Evolutionary conservation across 2,888 invertebrate species (phyloP), one percentile per base, ranked within the genome.

Genomic region (Lumbricus terrestris): DNA sequence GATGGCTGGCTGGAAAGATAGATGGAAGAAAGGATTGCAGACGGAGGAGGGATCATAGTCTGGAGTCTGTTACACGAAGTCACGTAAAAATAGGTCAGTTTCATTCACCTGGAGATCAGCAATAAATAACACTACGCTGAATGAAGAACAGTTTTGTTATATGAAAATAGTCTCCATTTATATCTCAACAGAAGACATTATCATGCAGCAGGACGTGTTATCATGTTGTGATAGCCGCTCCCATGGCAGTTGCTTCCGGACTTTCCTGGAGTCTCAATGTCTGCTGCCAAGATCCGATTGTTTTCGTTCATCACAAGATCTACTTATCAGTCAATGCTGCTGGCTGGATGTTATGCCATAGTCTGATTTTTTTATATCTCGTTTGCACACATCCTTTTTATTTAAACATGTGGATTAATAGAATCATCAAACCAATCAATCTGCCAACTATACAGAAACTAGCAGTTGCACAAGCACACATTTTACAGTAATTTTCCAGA

Each of bases 11-110:
- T n/a, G 69, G 69, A n/a, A 69, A n/a, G 69, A 69, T 69, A 69
- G 69, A n/a, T 29, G 54, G 54, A 54, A 29, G 29, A 29, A n/a
- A n/a, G n/a, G n/a, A n/a, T n/a, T n/a, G n/a, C n/a, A n/a, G n/a
- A 54, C 4, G 54, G 54, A 54, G 1, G 54, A 29, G 1, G 54
- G 54, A 54, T 54, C 23, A 23, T 4, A 1, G 29, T 16, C 0
- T n/a, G 69, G 69, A 69, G 29, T 69, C n/a, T 69, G 69, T 69
- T 69, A n/a, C 69, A 69, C 2, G n/a, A 69, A 69, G 69, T n/a
- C 69, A n/a, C n/a, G 69, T 69, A n/a, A 69, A 69, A 69, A 69
- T 69, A 69, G 69, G 69, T n/a, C 69, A n/a, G n/a, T 69, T 69
- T 69, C 69, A 69, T 69, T n/a, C 69, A 69, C n/a, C n/a, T n/a